Evolutionary conservation across 2,113 vertebrate species (phyloP), one percentile per base, ranked within the genome.

Genomic region (Colinus virginianus): DNA sequence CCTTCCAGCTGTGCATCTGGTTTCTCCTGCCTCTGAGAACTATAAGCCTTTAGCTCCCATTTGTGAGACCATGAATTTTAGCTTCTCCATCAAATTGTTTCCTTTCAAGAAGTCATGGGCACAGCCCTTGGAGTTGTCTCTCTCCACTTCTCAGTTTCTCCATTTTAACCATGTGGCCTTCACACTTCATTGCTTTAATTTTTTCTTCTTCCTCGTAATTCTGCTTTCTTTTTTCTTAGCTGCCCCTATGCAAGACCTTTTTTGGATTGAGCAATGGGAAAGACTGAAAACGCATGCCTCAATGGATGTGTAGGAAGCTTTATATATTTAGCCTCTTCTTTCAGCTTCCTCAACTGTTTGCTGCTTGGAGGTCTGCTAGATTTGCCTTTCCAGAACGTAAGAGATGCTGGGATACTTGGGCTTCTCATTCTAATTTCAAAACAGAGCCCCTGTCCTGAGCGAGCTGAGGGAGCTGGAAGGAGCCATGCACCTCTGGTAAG

Each of bases 81-180:
- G 4, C 7, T 75, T 76, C 28, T 88, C 6, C 23, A 56, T 23
- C 8, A 40, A 23, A 70, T 64, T 9, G n/a, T 34, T 11, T 53
- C 22, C 51, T 20, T 64, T 85, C 40, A 25, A 40, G 71, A 79
- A 72, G 28, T 38, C 32, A 43, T 14, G 28, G 72, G 55, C 62
- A 32, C 49, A 62, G 16, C 42, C 40, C 32, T 74, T 49, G 22
- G 23, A 2, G 1, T n/a, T 58, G 81, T 85, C n/a, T 34, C 40
- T 69, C 30, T 82, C 28, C 6, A 11, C 11, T 84, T 78, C 42
- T 34, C 53, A 30, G 22, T 75, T 71, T 81, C 28, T 77, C 68
- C n/a, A 25, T 45, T 89, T 75, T 87, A 30, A 82, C 71, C 42
- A 18, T 77, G 91, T 92, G 63, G n/a, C 42, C 22, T 89, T 95